phyloP scores from a whole-genome alignment of 2,113 vertebrate species.

The Scytalopus superciliaris region DNA sequence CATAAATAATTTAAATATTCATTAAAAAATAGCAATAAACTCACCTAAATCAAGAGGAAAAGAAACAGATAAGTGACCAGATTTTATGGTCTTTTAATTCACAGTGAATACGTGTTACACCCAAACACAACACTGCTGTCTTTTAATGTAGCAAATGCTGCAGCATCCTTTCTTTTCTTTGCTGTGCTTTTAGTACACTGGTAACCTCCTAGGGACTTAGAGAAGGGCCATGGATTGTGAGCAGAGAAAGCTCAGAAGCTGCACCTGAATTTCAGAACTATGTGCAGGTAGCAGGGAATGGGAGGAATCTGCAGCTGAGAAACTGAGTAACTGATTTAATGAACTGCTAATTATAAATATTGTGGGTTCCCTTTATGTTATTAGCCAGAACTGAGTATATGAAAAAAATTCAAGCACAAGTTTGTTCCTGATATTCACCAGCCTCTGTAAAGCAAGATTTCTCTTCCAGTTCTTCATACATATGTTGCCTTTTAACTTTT shows the following conservation, averaged over 20 bases:
- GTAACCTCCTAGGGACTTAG: neutral
- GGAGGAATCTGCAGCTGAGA: neutral
- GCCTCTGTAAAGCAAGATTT: neutral
- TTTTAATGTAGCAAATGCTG: neutral
- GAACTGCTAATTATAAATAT: neutral
- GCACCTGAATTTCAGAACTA: neutral
- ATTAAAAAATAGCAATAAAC: neutral
- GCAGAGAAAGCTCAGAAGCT: neutral
- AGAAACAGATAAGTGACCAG: neutral
- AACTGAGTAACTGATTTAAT: neutral
- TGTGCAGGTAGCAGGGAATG: neutral
- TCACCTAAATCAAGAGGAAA: neutral
- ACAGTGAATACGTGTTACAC: neutral
- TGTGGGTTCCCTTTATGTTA: neutral
- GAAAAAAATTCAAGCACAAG: neutral
- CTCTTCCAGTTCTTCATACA: neutral
- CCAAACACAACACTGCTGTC: neutral
- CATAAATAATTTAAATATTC: neutral
- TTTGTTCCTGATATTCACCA: neutral
- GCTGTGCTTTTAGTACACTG: neutral
- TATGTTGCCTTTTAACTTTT: slow-evolving; percentile 36
- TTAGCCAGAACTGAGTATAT: neutral
- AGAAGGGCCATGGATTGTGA: neutral
- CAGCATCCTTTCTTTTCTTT: neutral
- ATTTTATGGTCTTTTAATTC: neutral